Evolutionary conservation across 2,888 invertebrate genomes (phyloP).

Genomic region (Orthosia gracilis): DNA sequence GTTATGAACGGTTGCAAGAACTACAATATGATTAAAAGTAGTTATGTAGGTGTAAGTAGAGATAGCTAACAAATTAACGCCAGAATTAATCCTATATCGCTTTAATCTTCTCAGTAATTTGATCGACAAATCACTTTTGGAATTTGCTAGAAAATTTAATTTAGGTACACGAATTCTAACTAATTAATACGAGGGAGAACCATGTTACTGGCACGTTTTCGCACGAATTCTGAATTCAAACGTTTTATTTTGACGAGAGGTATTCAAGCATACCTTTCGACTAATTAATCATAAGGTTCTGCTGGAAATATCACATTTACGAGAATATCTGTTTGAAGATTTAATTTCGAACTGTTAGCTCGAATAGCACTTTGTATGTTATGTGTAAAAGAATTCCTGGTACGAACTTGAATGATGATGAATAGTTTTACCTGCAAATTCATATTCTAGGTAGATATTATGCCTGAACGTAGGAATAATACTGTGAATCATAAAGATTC

Average conservation of each 20-base stretch:
- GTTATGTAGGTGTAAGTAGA: background rate
- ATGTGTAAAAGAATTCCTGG: background rate
- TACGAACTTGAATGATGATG: background rate
- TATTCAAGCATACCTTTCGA: conserved; percentile 47
- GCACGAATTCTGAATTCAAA: conserved; percentile 51
- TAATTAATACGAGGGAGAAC: conserved; percentile 44
- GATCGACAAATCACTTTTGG: conserved; percentile 50
- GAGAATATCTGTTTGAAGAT: conserved; percentile 26
- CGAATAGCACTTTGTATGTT: background rate
- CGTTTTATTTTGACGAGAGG: conserved; percentile 53
- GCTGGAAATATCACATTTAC: conserved; percentile 33
- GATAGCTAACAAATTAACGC: background rate
- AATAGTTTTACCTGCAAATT: background rate
- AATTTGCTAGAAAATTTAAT: conserved; percentile 56
- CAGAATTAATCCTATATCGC: conserved; percentile 8
- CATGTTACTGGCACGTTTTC: conserved; percentile 44
- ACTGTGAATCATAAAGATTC: background rate
- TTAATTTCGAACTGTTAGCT: conserved; percentile 5
- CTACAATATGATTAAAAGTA: background rate
- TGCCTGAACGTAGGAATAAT: background rate
- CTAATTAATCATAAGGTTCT: conserved; percentile 51
- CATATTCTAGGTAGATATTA: background rate
- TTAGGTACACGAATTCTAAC: conserved; percentile 32
- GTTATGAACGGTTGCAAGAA: background rate
- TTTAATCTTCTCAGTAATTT: conserved; percentile 49